Evolutionary conservation across 2,113 vertebrate species (phyloP), one percentile per base, ranked within the genome.

Genomic region (Corydoras maculifer): DNA sequence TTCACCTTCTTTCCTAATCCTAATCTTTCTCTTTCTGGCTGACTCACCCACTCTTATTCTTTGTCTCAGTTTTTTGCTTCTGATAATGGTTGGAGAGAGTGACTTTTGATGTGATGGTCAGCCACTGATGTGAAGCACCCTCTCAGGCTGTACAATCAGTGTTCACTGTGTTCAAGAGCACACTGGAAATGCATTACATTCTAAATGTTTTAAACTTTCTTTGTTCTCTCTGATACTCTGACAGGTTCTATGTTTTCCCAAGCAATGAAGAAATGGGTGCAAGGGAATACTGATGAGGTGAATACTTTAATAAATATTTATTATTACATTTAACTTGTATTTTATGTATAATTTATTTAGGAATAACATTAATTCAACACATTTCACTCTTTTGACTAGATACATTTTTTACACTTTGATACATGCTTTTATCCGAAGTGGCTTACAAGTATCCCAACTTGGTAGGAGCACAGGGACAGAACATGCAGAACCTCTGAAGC

Each of bases 181-280:
- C 9, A 11, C 8, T 11, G 35, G 11, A 48, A 65, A 50, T 32
- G 50, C 63, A n/a, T 57, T 75, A 70, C 62, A 61, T 25, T 25
- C 18, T 25, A 25, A 25, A 1, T 25, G 18, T 25, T 25, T 25
- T 25, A 25, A 25, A 25, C 18, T 25, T 25, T 25, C 18, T 25
- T 25, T 25, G 18, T 10, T 48, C 15, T 31, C 15, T 53, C 48
- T 53, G 6, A 4, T 15, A 67, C 29, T 53, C 31, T 65, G 3
- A 8, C 79, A 94, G 93, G 93, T 81, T 94, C 91, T 78, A 94
- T 94, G 91, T 94, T 95, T 86, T 94, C 93, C 82, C 91, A 93
- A 89, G 93, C 92, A 68, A 94, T 94, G 93, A 95, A 94, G 88
- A 94, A 94, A 81, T 94, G 93, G 93, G 93, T 95, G 64, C 93